These are phyloP conservation scores for Trypoxylus dichotomus DNA, from an alignment of 1,140 invertebrate species.

Conservation along the genomic window DNA sequence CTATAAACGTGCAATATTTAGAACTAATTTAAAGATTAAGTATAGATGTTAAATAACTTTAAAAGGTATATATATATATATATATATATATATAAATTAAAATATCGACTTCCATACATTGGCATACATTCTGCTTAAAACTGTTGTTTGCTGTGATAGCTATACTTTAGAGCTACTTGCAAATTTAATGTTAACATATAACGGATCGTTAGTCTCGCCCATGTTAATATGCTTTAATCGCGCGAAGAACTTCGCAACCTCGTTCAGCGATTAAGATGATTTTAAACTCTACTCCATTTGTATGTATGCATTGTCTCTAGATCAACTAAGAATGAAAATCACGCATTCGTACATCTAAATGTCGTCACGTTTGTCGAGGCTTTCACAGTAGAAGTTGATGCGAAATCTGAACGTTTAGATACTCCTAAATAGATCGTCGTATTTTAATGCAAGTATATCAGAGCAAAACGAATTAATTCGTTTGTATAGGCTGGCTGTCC, in stretches of 20 bases:
- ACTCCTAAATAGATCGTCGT: not conserved
- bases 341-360: constrained; percentile 15
- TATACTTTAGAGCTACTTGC: not conserved
- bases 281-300: not conserved
- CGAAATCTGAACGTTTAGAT: not conserved
- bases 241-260: not conserved
- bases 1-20: too few relatives aligned
- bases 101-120: too few relatives aligned
- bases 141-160: too few relatives aligned
- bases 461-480: not conserved
- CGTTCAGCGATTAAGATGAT: not conserved
- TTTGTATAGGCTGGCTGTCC: too few relatives aligned
- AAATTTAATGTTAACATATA: not conserved
- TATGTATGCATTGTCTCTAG: not conserved
- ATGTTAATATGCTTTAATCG: not conserved
- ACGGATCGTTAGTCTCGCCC: not conserved
- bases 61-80: too few relatives aligned
- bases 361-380: constrained; percentile 12
- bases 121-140: too few relatives aligned
- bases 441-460: constrained; percentile 8
- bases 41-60: too few relatives aligned
- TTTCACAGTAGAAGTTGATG: constrained; percentile 12
- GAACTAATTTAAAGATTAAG: too few relatives aligned
- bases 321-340: not conserved
- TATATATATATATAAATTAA: too few relatives aligned